phyloP scores from a whole-genome alignment of 2,113 vertebrate species.

The Spheniscus mendiculus region DNA sequence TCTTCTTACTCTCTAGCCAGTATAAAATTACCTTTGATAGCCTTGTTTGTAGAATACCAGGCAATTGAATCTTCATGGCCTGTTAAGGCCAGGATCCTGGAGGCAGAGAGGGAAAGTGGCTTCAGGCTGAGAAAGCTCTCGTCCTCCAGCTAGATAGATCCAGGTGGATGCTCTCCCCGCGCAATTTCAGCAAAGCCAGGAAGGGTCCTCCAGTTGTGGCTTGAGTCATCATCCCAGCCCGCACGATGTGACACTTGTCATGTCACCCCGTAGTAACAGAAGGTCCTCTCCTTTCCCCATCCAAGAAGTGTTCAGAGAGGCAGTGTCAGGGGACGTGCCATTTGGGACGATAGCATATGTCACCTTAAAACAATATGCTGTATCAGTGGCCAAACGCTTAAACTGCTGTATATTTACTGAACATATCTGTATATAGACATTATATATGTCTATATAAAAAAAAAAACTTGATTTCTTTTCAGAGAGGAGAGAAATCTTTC shows the following conservation, averaged over 20 bases:
- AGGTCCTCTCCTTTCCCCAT: neutral
- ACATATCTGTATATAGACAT: neutral
- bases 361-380: neutral
- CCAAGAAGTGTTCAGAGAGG: neutral
- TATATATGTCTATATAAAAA: too few species aligned
- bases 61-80: neutral
- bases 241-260: rapidly evolving
- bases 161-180: neutral
- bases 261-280: neutral
- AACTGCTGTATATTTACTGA: neutral
- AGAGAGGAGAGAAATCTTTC: neutral
- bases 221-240: neutral
- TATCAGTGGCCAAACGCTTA: neutral
- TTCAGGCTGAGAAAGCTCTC: neutral
- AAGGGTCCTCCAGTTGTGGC: neutral
- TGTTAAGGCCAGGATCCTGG: neutral
- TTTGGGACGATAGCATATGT: neutral
- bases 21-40: neutral
- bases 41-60: neutral
- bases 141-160: neutral
- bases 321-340: neutral
- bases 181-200: neutral
- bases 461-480: neutral
- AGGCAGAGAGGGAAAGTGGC: neutral
- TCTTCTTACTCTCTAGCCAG: neutral